Percentiles rank a stretch among this genome's conserved stretches.
These are phyloP conservation scores for Muraenolepis orangiensis DNA, from an alignment of 2,797 vertebrate genomes.

Conservation along the genomic window DNA sequence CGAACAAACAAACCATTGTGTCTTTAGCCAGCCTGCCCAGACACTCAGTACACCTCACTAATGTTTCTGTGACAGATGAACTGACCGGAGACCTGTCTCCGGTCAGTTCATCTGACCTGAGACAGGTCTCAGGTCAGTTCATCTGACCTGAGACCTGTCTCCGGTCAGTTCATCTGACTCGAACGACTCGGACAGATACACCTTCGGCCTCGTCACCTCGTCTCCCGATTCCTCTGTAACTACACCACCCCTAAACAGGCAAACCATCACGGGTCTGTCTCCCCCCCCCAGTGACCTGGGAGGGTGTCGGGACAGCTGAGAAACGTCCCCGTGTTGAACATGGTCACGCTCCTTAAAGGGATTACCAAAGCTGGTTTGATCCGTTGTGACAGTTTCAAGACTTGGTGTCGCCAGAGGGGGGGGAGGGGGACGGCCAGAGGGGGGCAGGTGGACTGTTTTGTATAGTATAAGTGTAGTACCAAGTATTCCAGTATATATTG, in stretches of 20 bases:
- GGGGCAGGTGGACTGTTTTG: conserved; percentile 28
- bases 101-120: conserved; percentile 14
- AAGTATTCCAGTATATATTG: too few relatives aligned
- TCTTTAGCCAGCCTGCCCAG: neutral
- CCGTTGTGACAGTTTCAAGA: conserved; percentile 41
- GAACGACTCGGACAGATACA: conserved; percentile 22
- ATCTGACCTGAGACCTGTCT: neutral
- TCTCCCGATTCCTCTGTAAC: conserved; percentile 39
- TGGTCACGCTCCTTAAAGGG: conserved; percentile 35
- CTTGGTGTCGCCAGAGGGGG: conserved; percentile 31
- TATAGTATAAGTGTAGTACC: too few relatives aligned
- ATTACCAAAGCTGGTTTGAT: conserved; percentile 48
- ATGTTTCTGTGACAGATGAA: conserved; percentile 22
- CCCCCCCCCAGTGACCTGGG: conserved; percentile 21
- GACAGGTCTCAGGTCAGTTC: conserved; percentile 10
- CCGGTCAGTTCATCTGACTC: too few relatives aligned
- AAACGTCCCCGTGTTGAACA: conserved; percentile 30
- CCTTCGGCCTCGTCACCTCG: conserved; percentile 40
- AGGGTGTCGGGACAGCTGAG: conserved; percentile 27
- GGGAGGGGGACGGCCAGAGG: conserved; percentile 19
- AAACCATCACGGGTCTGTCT: conserved; percentile 48
- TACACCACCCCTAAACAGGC: conserved; percentile 37
- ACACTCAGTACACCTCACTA: neutral
- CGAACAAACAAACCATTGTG: neutral
- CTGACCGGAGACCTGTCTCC: neutral